phyloP scores from a whole-genome alignment of 2,797 vertebrate genomes.

The Echiichthys vipera region DNA sequence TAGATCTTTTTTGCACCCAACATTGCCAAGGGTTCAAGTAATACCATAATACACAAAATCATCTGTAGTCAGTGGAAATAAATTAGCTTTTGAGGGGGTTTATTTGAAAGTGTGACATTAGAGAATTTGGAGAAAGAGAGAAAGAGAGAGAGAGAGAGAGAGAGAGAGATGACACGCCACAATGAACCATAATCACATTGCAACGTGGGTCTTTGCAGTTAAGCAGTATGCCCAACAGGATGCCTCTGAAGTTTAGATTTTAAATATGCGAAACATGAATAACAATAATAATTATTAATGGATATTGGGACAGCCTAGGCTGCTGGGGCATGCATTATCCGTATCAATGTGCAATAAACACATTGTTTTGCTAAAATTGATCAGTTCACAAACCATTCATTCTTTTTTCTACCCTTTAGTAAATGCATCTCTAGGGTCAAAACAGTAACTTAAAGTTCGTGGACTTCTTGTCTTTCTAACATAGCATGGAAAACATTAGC shows the following conservation, averaged over 20 bases:
- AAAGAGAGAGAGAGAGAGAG: not conserved
- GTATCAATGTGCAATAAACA: not conserved
- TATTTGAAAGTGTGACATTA: not conserved
- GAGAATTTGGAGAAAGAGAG: not conserved
- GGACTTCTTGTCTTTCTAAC: not conserved
- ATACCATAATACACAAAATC: not conserved
- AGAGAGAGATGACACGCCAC: constrained; percentile 2
- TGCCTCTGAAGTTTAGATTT: not conserved
- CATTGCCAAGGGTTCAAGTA: not conserved
- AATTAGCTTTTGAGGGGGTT: not conserved
- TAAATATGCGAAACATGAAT: too few relatives aligned
- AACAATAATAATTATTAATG: not conserved
- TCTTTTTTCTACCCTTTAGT: not conserved
- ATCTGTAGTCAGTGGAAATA: not conserved
- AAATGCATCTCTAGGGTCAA: not conserved
- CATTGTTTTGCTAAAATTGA: not conserved
- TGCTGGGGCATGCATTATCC: not conserved
- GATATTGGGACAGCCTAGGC: not conserved
- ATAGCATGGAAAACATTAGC: not conserved
- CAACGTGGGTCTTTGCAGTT: not conserved
- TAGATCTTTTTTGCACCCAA: not conserved
- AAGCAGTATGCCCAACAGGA: not conserved
- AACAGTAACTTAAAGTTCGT: not conserved
- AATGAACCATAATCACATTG: not conserved
- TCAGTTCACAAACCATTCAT: not conserved